Percentiles rank a stretch among this genome's conserved stretches.
Conservation (phyloP, 2,888 invertebrate genomes). For the Agrochola circellaris region DNA sequence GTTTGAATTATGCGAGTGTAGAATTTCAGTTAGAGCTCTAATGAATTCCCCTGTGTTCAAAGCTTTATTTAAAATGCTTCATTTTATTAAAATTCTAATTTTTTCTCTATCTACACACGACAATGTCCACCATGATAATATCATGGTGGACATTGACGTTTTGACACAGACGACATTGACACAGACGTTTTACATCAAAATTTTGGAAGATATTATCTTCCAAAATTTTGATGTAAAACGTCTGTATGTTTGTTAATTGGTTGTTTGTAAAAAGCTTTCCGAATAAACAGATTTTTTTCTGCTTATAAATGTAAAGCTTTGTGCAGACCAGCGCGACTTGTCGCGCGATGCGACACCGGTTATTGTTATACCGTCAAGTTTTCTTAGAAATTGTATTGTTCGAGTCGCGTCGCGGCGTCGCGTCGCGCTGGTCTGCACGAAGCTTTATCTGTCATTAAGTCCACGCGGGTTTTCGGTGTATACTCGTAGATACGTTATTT, state of each 20-base stretch:
- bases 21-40: conserved; percentile 1
- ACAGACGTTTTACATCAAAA: too few relatives aligned
- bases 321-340: too few relatives aligned
- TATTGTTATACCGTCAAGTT: too few relatives aligned
- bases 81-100: neutral
- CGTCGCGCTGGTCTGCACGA: too few relatives aligned
- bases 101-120: neutral
- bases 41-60: conserved; percentile 38
- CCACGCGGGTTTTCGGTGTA: neutral
- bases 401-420: too few relatives aligned
- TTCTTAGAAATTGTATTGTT: too few relatives aligned
- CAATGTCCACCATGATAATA: neutral
- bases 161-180: too few relatives aligned
- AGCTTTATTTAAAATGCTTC: conserved; percentile 29
- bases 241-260: neutral
- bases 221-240: neutral
- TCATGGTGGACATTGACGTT: too few relatives aligned
- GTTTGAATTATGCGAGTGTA: neutral
- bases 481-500: neutral
- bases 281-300: neutral
- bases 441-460: neutral
- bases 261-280: neutral
- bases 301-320: neutral
- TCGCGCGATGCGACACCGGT: too few relatives aligned
- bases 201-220: too few relatives aligned